Conservation (phyloP, 2,113 vertebrate species). For the Clarias batrachus region DNA sequence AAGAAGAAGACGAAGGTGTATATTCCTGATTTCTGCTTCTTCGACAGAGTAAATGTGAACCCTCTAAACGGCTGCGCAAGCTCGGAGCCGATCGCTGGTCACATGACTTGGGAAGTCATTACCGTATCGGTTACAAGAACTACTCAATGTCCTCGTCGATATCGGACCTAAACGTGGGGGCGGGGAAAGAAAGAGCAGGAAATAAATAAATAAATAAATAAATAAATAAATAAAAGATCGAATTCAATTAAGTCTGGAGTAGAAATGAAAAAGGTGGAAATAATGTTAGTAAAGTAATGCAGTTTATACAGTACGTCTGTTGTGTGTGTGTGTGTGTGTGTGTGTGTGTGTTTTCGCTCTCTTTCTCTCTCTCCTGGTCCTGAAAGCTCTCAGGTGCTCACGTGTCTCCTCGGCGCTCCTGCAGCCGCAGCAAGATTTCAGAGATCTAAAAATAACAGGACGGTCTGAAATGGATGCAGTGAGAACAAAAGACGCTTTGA, state of each 20-base stretch:
- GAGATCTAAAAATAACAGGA: slow-evolving; percentile 49
- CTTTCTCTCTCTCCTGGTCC: not conserved
- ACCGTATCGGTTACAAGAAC: slow-evolving; percentile 44
- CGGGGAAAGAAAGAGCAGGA: too few relatives aligned
- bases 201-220: too few relatives aligned
- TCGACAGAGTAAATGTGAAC: not conserved
- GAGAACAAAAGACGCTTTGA: slow-evolving; percentile 53
- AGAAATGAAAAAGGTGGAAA: not conserved
- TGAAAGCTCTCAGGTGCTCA: not conserved
- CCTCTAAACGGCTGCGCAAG: slow-evolving; percentile 36
- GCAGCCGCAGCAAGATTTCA: slow-evolving; percentile 43
- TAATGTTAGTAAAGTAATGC: too few relatives aligned
- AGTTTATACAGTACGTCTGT: too few relatives aligned
- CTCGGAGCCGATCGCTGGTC: slow-evolving; percentile 32
- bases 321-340: too few relatives aligned
- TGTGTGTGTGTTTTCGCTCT: too few relatives aligned
- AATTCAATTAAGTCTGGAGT: not conserved
- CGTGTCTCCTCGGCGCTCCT: slow-evolving; percentile 18
- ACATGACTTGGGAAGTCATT: slow-evolving; percentile 41
- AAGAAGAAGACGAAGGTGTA: not conserved
- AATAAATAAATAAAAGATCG: too few relatives aligned
- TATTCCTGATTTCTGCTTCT: not conserved
- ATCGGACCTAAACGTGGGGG: slow-evolving; percentile 4
- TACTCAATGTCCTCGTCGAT: slow-evolving; percentile 14
- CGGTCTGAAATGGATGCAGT: slow-evolving; percentile 40